phyloP scores from a whole-genome alignment of 2,113 vertebrate genomes.

The Anser brachyrhynchus region DNA sequence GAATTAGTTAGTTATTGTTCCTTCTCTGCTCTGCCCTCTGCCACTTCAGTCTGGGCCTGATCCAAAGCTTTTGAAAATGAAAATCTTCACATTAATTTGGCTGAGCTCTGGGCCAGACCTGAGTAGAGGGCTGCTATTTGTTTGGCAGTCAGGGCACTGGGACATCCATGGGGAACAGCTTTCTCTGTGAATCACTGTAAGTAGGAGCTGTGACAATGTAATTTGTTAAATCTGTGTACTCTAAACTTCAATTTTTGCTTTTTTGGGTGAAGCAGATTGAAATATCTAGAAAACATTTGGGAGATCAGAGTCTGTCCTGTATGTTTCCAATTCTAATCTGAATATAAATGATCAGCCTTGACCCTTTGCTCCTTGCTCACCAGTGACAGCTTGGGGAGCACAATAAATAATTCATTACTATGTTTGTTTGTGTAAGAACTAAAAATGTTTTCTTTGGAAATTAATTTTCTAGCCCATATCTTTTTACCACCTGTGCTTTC shows the following conservation, averaged over 20 bases:
- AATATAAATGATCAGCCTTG: not conserved
- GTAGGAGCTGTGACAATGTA: not conserved
- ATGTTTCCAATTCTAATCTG: constrained; percentile 8
- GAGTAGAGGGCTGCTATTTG: not conserved
- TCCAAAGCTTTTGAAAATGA: not conserved
- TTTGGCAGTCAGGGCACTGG: not conserved
- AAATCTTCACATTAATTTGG: not conserved
- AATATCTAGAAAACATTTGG: constrained; percentile 8
- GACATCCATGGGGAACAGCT: not conserved
- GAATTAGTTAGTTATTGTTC: not conserved
- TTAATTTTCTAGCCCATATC: constrained; percentile 15
- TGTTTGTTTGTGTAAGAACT: constrained; percentile 27
- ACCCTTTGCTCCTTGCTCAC: constrained; percentile 1
- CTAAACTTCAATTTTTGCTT: not conserved
- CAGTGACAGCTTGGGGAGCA: not conserved
- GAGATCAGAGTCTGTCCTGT: not conserved
- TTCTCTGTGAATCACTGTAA: not conserved
- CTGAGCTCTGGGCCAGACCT: not conserved
- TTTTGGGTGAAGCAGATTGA: constrained; percentile 18
- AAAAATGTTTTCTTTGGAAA: constrained; percentile 37
- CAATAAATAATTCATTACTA: not conserved
- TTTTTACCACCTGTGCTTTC: constrained; percentile 34
- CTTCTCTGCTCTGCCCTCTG: not conserved
- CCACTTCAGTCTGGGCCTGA: not conserved
- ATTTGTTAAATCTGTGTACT: not conserved